Evolutionary conservation across 1,140 invertebrate species (phyloP), one percentile per base, ranked within the genome.

Genomic region (Daktulosphaira vitifoliae): DNA sequence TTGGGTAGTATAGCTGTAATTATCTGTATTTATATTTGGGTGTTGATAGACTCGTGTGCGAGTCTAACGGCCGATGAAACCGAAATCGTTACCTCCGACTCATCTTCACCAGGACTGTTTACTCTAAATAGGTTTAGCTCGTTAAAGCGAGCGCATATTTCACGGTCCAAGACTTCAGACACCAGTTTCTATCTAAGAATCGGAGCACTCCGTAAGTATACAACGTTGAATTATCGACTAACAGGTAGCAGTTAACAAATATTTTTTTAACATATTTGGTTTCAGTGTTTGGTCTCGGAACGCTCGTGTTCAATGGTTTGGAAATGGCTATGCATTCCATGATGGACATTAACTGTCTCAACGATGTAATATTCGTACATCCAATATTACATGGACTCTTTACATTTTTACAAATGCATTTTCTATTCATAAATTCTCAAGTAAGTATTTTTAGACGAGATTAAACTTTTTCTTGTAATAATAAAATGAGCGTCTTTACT

Each of bases 371-470:
- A 54, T 80, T 81, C 37, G 78, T 83, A 2, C 81, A 82, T 72
- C 83, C 83, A 1, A 76, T 84, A n/a, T 71, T 85, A 11, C 81
- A 83, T 50, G 80, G 82, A n/a, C 75, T 83, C 48, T 85, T 85
- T 72, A 84, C 83, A 1, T 85, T 86, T 68, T 73, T 83, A 20
- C 84, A 85, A 72, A 83, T 85, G 78, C 83, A 85, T 71, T 85
- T 85, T 71, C 76, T 85, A 15, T 86, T 85, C 70, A 80, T 84
- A 52, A 85, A 85, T 71, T 84, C 83, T 1, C 82, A 84, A 77
- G 84, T 83, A 72, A 75, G 70, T n/a, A 33, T 33, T 33, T n/a
- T n/a, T n/a, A n/a, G n/a, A n/a, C n/a, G n/a, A n/a, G n/a, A n/a
- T n/a, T n/a, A n/a, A n/a, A n/a, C n/a, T n/a, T n/a, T n/a, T n/a